These are phyloP conservation scores for Heliconius hortense DNA, from an alignment of 2,888 invertebrate species.

Conservation along the genomic window DNA sequence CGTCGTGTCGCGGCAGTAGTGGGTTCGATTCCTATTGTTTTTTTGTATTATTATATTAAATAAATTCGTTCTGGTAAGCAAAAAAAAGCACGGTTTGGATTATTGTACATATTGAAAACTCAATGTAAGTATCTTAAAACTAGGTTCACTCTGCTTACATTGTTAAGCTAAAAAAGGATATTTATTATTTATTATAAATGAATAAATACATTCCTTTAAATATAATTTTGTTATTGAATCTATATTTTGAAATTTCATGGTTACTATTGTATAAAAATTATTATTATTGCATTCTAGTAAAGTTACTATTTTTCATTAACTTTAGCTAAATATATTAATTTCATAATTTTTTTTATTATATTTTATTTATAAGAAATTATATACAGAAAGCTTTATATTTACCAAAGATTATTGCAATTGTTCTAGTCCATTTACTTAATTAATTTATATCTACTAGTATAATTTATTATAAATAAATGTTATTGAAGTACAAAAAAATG, in stretches of 20 bases:
- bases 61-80: not conserved
- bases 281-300: not conserved
- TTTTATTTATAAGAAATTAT: constrained; percentile 4
- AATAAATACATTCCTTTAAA: not conserved
- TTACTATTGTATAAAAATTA: not conserved
- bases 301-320: not conserved
- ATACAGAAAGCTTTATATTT: constrained; percentile 10
- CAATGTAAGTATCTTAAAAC: too few species aligned
- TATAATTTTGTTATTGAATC: not conserved
- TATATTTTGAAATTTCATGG: not conserved
- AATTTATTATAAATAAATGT: constrained; percentile 15
- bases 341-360: not conserved
- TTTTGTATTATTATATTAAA: not conserved
- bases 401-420: constrained; percentile 35
- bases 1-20: too few species aligned
- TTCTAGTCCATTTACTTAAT: constrained; percentile 34
- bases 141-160: not conserved
- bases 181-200: too few species aligned
- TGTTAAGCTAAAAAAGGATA: too few species aligned
- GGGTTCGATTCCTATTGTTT: too few species aligned
- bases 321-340: constrained; percentile 1
- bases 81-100: not conserved
- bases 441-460: not conserved
- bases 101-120: too few species aligned
- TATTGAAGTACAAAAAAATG: constrained; percentile 9